Base-by-base conservation (phyloP, 2,888 invertebrate species). In the Conus canariensis region DNA sequence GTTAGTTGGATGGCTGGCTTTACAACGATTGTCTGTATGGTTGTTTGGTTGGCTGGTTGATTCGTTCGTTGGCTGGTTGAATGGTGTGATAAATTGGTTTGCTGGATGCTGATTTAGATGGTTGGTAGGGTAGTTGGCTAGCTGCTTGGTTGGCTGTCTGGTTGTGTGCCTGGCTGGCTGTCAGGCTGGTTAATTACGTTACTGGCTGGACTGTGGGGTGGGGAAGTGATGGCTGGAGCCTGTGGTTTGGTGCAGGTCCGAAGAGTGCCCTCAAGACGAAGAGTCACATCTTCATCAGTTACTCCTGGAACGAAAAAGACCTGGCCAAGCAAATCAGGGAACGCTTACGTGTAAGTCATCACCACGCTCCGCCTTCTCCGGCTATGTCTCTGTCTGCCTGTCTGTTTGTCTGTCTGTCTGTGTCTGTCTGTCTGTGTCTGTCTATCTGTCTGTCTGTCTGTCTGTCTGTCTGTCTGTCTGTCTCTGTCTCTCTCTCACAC, bases 231-330 rank as follows among this genome's bases (percentile, higher is more conserved):
- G 64, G 12, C 14, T 1, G 12, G 1, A 64, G 64, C 19, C 14
- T 64, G 64, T 64, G 64, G 19, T 64, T 64, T 64, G 64, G 64
- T 22, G 16, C 91, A 94, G 94, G 93, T 80, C 93, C 93, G 45
- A 93, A 92, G 88, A 92, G 93, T 64, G 92, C 92, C 30, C 80
- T 90, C 67, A 92, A 92, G 88, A 91, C 91, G n/a, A 95, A 94
- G 88, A 91, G 92, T 30, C 94, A 95, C 88, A 93, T 95, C 19
- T 94, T 95, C 90, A 94, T 95, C 87, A 95, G 95, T 87, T 95
- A 95, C 90, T 93, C 94, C 0, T 95, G 94, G 94, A 93, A 91
- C 74, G 95, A 95, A 85, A 93, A 94, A 85, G 94, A 94, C 59
- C 92, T 93, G n/a, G 94, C 94, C 2, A 91, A 93, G 64, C 92